Conservation (phyloP, 1,140 invertebrate species). For the Caenorhabditis tropicalis region DNA sequence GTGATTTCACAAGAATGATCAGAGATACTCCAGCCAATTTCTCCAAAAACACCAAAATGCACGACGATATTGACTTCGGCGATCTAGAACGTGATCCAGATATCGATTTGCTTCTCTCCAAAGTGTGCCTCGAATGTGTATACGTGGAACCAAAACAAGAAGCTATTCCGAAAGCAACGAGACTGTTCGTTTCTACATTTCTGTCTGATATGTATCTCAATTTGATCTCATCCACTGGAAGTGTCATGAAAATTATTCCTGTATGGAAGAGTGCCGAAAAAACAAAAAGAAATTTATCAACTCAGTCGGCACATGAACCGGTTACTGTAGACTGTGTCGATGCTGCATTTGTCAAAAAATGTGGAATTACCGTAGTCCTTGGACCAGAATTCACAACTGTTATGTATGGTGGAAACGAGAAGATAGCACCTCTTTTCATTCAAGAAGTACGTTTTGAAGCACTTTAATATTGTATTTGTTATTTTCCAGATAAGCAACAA, state of each 20-base stretch:
- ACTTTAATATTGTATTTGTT: background rate
- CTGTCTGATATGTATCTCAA: conserved; percentile 10
- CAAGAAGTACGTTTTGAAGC: background rate
- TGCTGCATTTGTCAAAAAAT: background rate
- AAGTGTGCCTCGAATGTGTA: conserved; percentile 24
- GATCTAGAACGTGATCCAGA: conserved; percentile 19
- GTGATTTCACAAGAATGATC: conserved; percentile 9
- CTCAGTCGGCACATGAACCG: background rate
- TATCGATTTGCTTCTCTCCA: background rate
- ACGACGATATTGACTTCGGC: background rate
- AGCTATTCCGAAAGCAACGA: background rate
- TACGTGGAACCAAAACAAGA: conserved; percentile 7
- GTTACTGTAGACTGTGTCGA: background rate
- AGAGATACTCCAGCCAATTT: conserved; percentile 9
- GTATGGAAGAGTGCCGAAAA: conserved; percentile 11
- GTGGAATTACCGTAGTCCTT: background rate
- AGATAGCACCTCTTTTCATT: conserved; percentile 2
- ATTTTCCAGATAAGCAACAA: background rate
- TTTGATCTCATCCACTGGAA: background rate
- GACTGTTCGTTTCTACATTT: background rate
- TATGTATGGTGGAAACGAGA: conserved; percentile 2
- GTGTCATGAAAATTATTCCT: background rate
- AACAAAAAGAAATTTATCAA: background rate
- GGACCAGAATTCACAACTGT: background rate
- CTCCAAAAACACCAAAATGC: background rate